Base-by-base conservation (phyloP, 2,797 vertebrate genomes). In the Tiaroga cobitis region DNA sequence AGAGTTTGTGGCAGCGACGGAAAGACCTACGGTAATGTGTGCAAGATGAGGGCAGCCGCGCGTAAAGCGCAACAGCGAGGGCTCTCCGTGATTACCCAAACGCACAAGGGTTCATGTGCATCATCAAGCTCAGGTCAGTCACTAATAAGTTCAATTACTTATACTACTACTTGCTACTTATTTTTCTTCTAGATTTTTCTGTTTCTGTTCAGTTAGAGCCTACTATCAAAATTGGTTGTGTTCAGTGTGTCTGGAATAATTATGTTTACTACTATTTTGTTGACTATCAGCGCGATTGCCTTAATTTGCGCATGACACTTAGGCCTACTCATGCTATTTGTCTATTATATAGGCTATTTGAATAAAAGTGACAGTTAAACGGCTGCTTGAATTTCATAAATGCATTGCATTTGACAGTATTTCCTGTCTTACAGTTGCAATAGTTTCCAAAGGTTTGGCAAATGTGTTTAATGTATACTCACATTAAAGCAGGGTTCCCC, bases 1-100 rank as follows among this genome's bases (percentile, higher is more conserved):
- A 90, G 94, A 34, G 96, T 98, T 91, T 98, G 97, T 41, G 97
- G 96, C 83, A 97, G 95, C 87, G 97, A 98, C 90, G 97, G 97
- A 43, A 95, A 92, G 24, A 97, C 95, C 46, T 98, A 98, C 81
- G 92, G 94, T 41, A 97, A 95, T 83, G 92, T 93, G 86, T 99
- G 97, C 86, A 95, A 95, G 81, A 92, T 98, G 94, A 95, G 94
- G 91, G 94, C 94, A 1, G 95, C 94, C 91, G 95, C 95, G 94
- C 93, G 96, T 74, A 96, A 94, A 87, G 95, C 96, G 4, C 93
- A 95, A 90, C 95, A 94, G 89, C 94, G 94, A 82, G 94, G 96
- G 0, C 93, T 94, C 86, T 76, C 94, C 4, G 93, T 93, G 0
- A 88, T 98, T 21, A 94, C 89, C 83, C 95, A 94, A 85, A 94